Evolutionary conservation across 53 echinoderm and acorn worm species (phyloP).

Genomic region (Stichopus horrens): DNA sequence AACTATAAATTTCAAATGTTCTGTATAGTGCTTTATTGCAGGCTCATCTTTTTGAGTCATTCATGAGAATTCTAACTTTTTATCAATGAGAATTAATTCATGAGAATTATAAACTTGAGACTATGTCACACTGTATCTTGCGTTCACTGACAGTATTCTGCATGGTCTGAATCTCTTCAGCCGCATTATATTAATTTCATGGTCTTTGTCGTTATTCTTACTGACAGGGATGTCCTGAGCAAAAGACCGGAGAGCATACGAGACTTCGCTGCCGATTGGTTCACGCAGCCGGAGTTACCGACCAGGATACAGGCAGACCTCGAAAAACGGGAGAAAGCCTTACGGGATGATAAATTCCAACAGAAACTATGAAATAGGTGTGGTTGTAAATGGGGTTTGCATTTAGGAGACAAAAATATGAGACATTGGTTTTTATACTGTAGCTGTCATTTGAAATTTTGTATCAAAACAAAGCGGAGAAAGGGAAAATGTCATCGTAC

Average conservation of each 20-base stretch:
- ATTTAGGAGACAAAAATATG: too few relatives aligned
- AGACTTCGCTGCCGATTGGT: conserved; percentile 97
- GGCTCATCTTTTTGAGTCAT: too few relatives aligned
- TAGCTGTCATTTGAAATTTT: too few relatives aligned
- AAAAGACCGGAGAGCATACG: conserved; percentile 91
- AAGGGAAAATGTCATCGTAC: too few relatives aligned
- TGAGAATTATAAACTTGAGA: too few relatives aligned
- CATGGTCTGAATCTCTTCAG: not conserved
- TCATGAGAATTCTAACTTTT: not conserved
- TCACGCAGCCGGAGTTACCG: conserved; percentile 82
- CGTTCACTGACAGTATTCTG: too few relatives aligned
- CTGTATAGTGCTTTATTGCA: too few relatives aligned
- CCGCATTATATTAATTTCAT: not conserved
- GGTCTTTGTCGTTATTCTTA: not conserved
- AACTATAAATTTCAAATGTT: too few relatives aligned
- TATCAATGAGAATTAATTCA: not conserved
- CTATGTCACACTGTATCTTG: too few relatives aligned
- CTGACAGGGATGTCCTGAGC: conserved; percentile 80
- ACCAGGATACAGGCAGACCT: conserved; percentile 75
- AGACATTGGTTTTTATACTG: too few relatives aligned
- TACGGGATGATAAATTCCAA: conserved; percentile 87
- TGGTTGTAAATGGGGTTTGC: too few relatives aligned
- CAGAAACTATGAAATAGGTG: conserved; percentile 65
- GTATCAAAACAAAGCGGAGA: too few relatives aligned
- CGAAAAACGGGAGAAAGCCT: conserved; percentile 72